Conservation (phyloP, 2,888 invertebrate species). For the Chymomyza procnemis region DNA sequence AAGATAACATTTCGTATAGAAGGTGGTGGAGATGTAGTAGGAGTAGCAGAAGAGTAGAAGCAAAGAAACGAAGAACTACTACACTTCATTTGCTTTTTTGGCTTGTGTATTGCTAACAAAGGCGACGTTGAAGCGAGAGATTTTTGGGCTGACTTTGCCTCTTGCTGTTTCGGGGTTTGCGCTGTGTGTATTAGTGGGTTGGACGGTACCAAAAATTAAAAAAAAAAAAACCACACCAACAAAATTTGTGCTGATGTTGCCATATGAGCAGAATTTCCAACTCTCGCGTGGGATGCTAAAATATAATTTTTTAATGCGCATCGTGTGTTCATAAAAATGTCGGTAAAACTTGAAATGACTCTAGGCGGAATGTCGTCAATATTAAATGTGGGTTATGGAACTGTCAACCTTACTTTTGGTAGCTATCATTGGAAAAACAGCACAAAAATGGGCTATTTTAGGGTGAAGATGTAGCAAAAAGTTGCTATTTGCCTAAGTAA, state of each 20-base stretch:
- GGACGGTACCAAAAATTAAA: neutral
- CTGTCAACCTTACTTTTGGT: neutral
- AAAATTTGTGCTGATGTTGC: neutral
- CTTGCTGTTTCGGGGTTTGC: slow-evolving; percentile 10
- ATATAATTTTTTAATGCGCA: neutral
- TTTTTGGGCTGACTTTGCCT: slow-evolving; percentile 1
- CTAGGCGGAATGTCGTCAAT: neutral
- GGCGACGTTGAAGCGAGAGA: slow-evolving; percentile 23
- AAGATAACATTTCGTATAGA: slow-evolving; percentile 44
- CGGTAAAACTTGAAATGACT: neutral
- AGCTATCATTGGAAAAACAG: neutral
- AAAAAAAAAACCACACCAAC: no score
- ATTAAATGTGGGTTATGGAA: neutral
- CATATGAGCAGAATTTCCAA: neutral
- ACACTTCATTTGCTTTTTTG: slow-evolving; percentile 21
- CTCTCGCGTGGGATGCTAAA: neutral
- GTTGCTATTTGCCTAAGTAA: no score
- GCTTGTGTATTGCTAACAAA: slow-evolving; percentile 10
- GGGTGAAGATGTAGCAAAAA: no score
- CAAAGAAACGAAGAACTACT: slow-evolving; percentile 16
- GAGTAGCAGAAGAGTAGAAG: neutral
- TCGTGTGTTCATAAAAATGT: neutral
- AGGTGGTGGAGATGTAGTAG: slow-evolving; percentile 2
- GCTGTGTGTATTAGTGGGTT: slow-evolving; percentile 13
- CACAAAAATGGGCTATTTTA: neutral